These are phyloP conservation scores for Echinometra lucunter DNA, from an alignment of 53 echinoderm and acorn worm species.

Conservation along the genomic window DNA sequence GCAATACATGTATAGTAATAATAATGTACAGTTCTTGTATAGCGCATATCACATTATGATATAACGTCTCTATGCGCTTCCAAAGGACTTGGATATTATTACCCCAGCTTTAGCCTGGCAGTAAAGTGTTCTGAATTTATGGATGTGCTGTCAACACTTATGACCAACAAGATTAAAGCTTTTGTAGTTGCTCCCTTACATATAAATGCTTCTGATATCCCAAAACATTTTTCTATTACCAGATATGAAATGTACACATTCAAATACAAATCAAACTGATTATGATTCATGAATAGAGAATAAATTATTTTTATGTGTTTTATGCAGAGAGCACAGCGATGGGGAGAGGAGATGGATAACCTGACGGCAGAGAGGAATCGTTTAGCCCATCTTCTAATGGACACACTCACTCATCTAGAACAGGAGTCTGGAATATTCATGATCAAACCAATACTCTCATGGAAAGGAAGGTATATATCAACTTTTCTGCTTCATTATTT, in stretches of 20 bases:
- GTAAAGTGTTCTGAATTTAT: too few species aligned
- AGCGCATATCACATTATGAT: too few species aligned
- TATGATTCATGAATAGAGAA: neutral
- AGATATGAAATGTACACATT: neutral
- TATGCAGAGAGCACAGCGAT: constrained; percentile 91
- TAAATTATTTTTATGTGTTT: neutral
- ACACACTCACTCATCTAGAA: constrained; percentile 85
- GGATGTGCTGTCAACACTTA: too few species aligned
- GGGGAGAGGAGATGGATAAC: constrained; percentile 97
- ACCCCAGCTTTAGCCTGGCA: too few species aligned
- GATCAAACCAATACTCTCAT: constrained; percentile 98
- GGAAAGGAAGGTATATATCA: constrained; percentile 92
- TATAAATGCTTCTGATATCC: neutral
- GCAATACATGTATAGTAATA: too few species aligned
- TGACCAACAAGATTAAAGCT: too few species aligned
- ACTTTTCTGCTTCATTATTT: neutral
- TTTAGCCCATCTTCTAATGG: constrained; percentile 91
- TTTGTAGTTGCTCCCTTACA: too few species aligned
- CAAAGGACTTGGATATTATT: too few species aligned
- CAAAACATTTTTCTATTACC: neutral
- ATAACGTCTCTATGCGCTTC: too few species aligned
- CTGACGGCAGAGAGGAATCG: constrained; percentile 88
- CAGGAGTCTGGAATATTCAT: constrained; percentile 99
- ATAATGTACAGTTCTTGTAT: too few species aligned
- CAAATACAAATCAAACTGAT: neutral